These are phyloP conservation scores for Pelochelys cantorii DNA, from an alignment of 2,797 vertebrate genomes.

Conservation along the genomic window DNA sequence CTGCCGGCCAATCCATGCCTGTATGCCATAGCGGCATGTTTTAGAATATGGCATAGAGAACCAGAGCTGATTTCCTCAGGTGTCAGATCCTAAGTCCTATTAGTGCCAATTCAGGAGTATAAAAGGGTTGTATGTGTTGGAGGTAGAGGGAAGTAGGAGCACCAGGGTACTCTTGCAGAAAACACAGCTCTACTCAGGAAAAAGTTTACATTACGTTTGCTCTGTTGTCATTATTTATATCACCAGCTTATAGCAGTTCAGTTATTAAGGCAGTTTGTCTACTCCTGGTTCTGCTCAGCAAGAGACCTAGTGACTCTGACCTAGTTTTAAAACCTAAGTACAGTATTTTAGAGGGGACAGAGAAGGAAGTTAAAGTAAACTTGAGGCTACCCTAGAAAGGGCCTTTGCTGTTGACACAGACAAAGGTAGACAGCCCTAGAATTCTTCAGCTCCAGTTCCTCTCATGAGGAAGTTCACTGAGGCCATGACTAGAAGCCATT, in stretches of 20 bases:
- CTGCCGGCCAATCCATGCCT: not conserved
- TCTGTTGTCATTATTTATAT: not conserved
- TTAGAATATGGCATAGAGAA: not conserved
- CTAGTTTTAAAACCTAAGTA: not conserved
- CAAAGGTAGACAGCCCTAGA: not conserved
- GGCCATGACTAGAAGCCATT: not conserved
- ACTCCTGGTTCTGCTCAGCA: not conserved
- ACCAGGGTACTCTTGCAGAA: not conserved
- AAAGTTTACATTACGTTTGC: not conserved
- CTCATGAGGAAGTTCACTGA: not conserved
- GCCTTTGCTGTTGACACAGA: not conserved
- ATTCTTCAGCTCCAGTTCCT: not conserved
- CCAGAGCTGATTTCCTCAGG: not conserved
- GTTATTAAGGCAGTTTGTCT: not conserved
- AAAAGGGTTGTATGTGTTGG: not conserved
- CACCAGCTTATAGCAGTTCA: not conserved
- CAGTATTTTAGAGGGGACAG: not conserved
- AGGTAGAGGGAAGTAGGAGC: not conserved
- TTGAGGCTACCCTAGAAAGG: not conserved
- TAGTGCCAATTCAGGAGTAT: not conserved
- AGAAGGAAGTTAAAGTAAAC: not conserved
- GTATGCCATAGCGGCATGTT: not conserved
- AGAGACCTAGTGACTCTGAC: not conserved
- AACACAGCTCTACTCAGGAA: not conserved
- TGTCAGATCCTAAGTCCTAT: not conserved